Evolutionary conservation across 1,140 invertebrate species (phyloP).

Genomic region (Caenorhabditis briggsae): DNA sequence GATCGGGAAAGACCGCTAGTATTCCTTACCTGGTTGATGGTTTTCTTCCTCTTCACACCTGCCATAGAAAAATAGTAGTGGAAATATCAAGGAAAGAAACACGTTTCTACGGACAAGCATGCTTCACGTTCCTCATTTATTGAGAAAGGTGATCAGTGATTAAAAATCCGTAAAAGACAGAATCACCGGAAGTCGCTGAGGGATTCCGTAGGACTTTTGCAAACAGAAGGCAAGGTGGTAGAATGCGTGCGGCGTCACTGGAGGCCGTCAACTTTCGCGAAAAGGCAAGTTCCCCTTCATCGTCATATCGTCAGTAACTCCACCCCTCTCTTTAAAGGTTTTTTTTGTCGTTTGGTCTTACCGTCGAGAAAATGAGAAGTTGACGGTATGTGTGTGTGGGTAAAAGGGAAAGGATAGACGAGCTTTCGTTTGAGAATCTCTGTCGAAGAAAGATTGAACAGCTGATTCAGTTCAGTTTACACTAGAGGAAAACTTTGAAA

Average conservation of each 20-base stretch:
- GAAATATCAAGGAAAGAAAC: slow-evolving; percentile 44
- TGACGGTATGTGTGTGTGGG: not conserved
- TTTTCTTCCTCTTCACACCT: slow-evolving; percentile 43
- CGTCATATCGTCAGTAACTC: slow-evolving; percentile 53
- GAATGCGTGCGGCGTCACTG: slow-evolving; percentile 50
- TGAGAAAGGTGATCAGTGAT: slow-evolving; percentile 14
- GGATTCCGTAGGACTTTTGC: slow-evolving; percentile 45
- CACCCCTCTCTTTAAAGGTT: not conserved
- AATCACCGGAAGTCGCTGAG: not conserved
- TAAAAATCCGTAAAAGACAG: not conserved
- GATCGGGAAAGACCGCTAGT: not conserved
- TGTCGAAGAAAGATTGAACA: not conserved
- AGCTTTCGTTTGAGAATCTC: slow-evolving; percentile 26
- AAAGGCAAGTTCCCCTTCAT: slow-evolving; percentile 51
- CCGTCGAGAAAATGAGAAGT: slow-evolving; percentile 47
- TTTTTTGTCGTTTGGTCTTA: slow-evolving; percentile 26
- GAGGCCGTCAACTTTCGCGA: slow-evolving; percentile 52
- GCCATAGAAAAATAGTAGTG: slow-evolving; percentile 39
- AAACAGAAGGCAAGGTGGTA: slow-evolving; percentile 31
- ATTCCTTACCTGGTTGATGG: slow-evolving; percentile 13
- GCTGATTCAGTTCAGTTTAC: slow-evolving; percentile 24
- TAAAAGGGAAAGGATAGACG: slow-evolving; percentile 51
- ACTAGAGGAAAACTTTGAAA: slow-evolving; percentile 16
- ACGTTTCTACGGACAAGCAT: slow-evolving; percentile 52
- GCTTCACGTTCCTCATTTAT: slow-evolving; percentile 26